Base-by-base conservation (phyloP, 2,113 vertebrate genomes). In the Periophthalmodon schlosseri region DNA sequence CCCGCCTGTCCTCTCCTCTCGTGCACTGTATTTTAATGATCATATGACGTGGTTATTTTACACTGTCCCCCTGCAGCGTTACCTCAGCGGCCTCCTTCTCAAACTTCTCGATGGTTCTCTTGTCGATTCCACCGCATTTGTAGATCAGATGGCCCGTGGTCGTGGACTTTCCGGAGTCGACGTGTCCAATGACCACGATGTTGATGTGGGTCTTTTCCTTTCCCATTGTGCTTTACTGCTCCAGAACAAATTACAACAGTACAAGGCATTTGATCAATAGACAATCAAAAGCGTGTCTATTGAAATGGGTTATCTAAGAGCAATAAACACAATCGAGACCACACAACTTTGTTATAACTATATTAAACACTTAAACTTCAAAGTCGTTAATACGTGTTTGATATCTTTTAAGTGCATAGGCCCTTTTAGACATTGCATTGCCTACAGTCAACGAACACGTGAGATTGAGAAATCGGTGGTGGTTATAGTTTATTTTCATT, bases 121-220 rank as follows among this genome's bases (percentile, higher is more conserved):
- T 94, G 87, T 94, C 93, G 81, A 94, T 94, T 2, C 93, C 93
- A 34, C 93, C 93, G 77, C 93, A 94, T 68, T 94, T 94, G 90
- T 94, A 94, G 87, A 94, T 94, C 73, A 94, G 72, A 75, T 94
- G 93, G 0, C 93, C 93, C 67, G 93, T 94, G 83, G 93, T 90
- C 75, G 93, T 94, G 64, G 93, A 94, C 81, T 94, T 95, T 20
- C 94, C 94, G 74, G 94, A 95, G 82, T 94, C 94, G 77, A 95
- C 94, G 76, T 95, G 94, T 36, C 94, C 94, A 28, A 95, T 95
- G 75, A 95, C 94, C 89, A 95, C 94, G 82, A 94, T 95, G 90
- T 95, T 95, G 73, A 95, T 93, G 81, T 94, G 93, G 77, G 11
- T 89, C 81, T 95, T 95, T 81, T 95, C 94, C 75, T 93, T 95